Evolutionary conservation across 2,888 invertebrate species (phyloP), one percentile per base, ranked within the genome.

Genomic region (Hylaea fasciaria): DNA sequence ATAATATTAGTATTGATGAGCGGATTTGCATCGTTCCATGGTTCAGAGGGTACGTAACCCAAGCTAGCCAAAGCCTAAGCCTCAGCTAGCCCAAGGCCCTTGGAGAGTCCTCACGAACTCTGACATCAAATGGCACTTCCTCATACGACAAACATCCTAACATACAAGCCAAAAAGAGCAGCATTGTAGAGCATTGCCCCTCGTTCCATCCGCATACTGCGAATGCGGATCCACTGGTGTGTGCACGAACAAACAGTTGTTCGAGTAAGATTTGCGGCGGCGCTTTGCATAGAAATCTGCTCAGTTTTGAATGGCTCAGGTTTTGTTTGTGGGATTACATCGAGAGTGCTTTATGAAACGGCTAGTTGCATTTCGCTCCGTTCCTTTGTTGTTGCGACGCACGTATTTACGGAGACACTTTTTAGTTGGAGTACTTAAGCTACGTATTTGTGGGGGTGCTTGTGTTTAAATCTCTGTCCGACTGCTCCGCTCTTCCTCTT

Each of bases 281-380:
- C 52, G 59, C 57, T 65, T 65, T 63, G 58, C 63, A 65, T 68
- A 65, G 62, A 52, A 63, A 65, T 62, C 55, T 59, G 47, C 58
- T 59, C 43, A 40, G 55, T 62, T 62, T 41, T 49, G 48, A 52
- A 55, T 43, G 41, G 57, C 49, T 51, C 43, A 10, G 49, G 55
- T 54, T 62, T 57, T 62, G 62, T 66, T 62, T 56, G 59, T 35
- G n/a, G 58, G 58, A 57, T 63, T 59, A 59, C 57, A 48, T 49
- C 46, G 48, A 53, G 51, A 48, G 51, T 61, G 45, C 57, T 54
- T 48, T 61, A 49, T 48, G 43, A 40, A 49, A 49, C 14, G 48
- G 48, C 37, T 44, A 29, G 44, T 37, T 62, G 47, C 43, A 28
- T 58, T 58, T 51, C 35, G 40, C 37, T 51, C 9, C 49, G 40